Conservation (phyloP, 2,797 vertebrate species). For the Malacoraja senta region DNA sequence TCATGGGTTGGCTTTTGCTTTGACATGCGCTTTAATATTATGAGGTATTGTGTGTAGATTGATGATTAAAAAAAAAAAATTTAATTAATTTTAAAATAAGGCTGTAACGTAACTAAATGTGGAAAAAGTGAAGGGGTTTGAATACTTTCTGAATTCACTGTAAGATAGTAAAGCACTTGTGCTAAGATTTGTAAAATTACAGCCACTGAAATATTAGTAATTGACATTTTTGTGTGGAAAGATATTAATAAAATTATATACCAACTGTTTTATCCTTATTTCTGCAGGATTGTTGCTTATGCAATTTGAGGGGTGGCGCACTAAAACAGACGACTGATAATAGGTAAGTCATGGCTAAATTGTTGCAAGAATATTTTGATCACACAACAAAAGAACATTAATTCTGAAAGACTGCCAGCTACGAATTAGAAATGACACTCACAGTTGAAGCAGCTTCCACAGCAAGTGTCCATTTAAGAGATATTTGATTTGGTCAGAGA, state of each 20-base stretch:
- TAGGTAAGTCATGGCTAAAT: conserved; percentile 64
- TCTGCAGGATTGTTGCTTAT: conserved; percentile 87
- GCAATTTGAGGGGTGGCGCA: conserved; percentile 93
- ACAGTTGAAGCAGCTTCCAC: not conserved
- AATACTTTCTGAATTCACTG: too few relatives aligned
- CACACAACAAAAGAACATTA: not conserved
- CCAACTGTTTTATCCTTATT: conserved; percentile 52
- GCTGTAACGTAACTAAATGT: too few relatives aligned
- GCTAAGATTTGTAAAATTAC: conserved; percentile 55
- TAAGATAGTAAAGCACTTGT: not conserved
- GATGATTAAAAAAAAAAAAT: too few relatives aligned
- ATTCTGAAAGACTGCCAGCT: not conserved
- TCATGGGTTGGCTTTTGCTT: too few relatives aligned
- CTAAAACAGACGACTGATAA: conserved; percentile 85
- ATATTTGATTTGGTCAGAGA: too few relatives aligned
- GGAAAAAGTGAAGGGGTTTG: too few relatives aligned
- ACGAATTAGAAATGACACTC: not conserved
- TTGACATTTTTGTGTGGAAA: conserved; percentile 53
- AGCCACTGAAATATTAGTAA: conserved; percentile 59
- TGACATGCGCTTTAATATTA: too few relatives aligned
- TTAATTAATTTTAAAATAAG: too few relatives aligned
- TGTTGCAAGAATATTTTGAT: not conserved
- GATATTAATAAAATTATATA: conserved; percentile 58
- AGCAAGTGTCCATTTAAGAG: too few relatives aligned
- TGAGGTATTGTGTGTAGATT: too few relatives aligned